A percentile compares a stretch with the other conserved stretches of the same genome.
phyloP scores from a whole-genome alignment of 1,140 invertebrate species.

The Drosophila quadrilineata region DNA sequence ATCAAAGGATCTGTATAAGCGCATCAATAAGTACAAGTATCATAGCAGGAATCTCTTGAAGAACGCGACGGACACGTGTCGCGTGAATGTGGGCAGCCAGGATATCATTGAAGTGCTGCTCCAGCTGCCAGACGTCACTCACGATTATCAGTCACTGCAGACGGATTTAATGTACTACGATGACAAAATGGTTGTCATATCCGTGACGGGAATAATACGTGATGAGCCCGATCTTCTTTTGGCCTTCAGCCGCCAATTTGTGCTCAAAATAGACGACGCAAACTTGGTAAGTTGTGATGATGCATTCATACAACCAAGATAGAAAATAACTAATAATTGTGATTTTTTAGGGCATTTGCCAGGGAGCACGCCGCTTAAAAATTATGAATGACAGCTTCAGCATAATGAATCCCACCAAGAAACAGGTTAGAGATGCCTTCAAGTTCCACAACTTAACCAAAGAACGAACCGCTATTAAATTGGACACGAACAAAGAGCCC shows the following conservation, averaged over 20 bases:
- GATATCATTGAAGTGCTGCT: constrained; percentile 59
- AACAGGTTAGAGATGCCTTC: constrained; percentile 45
- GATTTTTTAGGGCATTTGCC: constrained; percentile 40
- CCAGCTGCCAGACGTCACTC: constrained; percentile 48
- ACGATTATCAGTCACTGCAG: constrained; percentile 62
- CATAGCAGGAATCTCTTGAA: constrained; percentile 41
- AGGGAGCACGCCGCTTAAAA: constrained; percentile 24
- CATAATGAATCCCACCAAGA: constrained; percentile 49
- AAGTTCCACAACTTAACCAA: constrained; percentile 33
- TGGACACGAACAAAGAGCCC: constrained; percentile 24
- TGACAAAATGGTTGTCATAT: constrained; percentile 21
- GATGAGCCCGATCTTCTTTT: constrained; percentile 42
- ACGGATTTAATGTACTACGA: constrained; percentile 63
- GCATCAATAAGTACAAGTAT: constrained; percentile 50
- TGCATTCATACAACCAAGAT: neutral
- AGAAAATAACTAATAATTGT: neutral
- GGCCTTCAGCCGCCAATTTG: constrained; percentile 54
- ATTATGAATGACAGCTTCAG: constrained; percentile 64
- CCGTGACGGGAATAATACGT: constrained; percentile 43
- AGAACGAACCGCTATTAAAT: neutral
- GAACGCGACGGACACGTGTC: constrained; percentile 27
- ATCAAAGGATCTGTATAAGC: constrained; percentile 34
- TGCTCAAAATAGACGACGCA: constrained; percentile 35
- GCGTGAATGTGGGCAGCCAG: constrained; percentile 25
- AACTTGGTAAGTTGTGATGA: constrained; percentile 25